A percentile compares a stretch with the other conserved stretches of the same genome.
phyloP scores from a whole-genome alignment of 2,888 invertebrate genomes.

The Cetonia aurata region DNA sequence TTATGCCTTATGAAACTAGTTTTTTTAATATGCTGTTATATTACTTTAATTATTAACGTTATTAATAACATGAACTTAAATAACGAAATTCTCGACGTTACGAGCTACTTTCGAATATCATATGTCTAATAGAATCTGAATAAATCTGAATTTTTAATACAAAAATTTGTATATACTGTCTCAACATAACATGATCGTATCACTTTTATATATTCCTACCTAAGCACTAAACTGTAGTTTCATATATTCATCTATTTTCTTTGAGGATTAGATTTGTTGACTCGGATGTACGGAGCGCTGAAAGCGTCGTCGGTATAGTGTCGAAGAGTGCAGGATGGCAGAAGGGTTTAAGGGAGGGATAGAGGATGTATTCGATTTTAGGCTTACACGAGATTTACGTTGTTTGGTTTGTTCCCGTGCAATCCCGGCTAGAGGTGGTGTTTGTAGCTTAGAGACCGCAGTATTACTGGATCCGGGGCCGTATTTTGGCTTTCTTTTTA shows the following conservation, averaged over 20 bases:
- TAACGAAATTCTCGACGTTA: no score
- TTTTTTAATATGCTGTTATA: no score
- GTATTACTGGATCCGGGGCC: slow-evolving; percentile 42
- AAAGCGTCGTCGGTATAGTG: slow-evolving; percentile 5
- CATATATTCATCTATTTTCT: slow-evolving; percentile 51
- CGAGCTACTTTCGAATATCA: no score
- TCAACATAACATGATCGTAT: no score
- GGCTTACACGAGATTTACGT: slow-evolving; percentile 61
- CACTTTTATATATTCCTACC: no score
- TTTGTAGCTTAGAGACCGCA: slow-evolving; percentile 44
- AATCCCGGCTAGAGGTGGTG: slow-evolving; percentile 45
- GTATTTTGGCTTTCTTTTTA: slow-evolving; percentile 40
- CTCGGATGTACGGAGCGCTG: slow-evolving; percentile 43
- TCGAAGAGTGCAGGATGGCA: slow-evolving; percentile 29
- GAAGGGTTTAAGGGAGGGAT: slow-evolving; percentile 57
- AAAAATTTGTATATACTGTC: no score
- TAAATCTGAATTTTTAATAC: no score
- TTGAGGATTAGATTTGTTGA: slow-evolving; percentile 51
- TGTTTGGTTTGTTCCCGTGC: slow-evolving; percentile 58
- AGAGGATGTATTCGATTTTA: slow-evolving; percentile 60
- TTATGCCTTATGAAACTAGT: no score
- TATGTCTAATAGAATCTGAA: no score
- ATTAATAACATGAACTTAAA: no score
- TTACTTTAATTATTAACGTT: no score
- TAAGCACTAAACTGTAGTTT: slow-evolving; percentile 44